These are phyloP conservation scores for Scyliorhinus canicula DNA, from an alignment of 2,797 vertebrate species.

Conservation along the genomic window DNA sequence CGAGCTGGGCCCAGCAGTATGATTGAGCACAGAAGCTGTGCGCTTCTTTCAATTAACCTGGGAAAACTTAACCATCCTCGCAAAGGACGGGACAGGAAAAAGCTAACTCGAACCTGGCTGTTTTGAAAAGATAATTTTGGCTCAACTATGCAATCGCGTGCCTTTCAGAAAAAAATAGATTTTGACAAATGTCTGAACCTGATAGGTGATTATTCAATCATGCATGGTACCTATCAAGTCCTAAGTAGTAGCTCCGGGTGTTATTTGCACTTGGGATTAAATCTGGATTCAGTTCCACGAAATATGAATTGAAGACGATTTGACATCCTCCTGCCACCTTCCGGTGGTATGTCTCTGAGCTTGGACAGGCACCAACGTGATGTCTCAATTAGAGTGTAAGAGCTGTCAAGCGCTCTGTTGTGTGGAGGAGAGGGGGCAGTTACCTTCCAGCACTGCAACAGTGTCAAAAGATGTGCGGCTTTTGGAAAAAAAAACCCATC, in stretches of 20 bases:
- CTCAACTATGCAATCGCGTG: neutral
- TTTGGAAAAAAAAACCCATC: neutral
- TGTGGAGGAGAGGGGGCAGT: neutral
- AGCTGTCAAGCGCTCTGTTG: conserved; percentile 15
- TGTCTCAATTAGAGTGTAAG: neutral
- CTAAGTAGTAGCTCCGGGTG: neutral
- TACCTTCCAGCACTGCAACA: neutral
- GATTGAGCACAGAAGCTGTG: neutral
- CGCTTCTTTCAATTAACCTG: neutral
- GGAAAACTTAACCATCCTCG: neutral
- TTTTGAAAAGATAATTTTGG: neutral
- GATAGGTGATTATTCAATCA: neutral
- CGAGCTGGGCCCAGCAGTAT: neutral
- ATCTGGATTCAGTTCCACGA: neutral
- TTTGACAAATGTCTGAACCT: neutral
- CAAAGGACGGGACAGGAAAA: neutral
- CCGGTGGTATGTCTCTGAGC: neutral
- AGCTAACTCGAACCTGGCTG: neutral
- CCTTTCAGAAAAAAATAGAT: neutral
- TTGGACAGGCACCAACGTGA: neutral
- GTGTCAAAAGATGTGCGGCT: neutral
- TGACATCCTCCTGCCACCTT: neutral
- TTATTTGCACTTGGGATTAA: neutral
- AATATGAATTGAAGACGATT: neutral
- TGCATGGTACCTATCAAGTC: neutral